Evolutionary conservation across 2,888 invertebrate genomes (phyloP).

Genomic region (Eristalinus aeneus): DNA sequence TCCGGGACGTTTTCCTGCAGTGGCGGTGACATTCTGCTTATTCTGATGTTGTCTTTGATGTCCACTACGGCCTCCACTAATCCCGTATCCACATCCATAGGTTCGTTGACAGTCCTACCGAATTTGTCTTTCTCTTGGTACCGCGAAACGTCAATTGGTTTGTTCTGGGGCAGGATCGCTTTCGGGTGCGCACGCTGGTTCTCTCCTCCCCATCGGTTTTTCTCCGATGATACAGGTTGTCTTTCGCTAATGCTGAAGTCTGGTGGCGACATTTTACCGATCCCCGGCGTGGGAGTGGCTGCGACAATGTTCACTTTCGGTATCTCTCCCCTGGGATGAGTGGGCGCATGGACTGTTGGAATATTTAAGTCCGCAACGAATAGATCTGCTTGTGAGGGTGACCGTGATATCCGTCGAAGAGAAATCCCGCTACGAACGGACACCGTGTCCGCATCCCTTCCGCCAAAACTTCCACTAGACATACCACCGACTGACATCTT

Average conservation of each 20-base stretch:
- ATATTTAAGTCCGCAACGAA: slow-evolving; percentile 80
- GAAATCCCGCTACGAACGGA: slow-evolving; percentile 79
- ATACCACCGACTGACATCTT: slow-evolving; percentile 77
- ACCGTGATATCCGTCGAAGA: slow-evolving; percentile 77
- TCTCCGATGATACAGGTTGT: slow-evolving; percentile 65
- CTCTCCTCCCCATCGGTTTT: slow-evolving; percentile 71
- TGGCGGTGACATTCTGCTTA: slow-evolving; percentile 76
- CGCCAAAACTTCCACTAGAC: slow-evolving; percentile 74
- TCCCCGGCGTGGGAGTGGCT: slow-evolving; percentile 75
- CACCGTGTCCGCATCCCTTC: slow-evolving; percentile 75
- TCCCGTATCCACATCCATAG: slow-evolving; percentile 76
- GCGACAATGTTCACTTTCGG: slow-evolving; percentile 76
- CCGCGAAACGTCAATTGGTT: slow-evolving; percentile 77
- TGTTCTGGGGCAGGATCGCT: slow-evolving; percentile 75
- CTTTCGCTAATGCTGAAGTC: slow-evolving; percentile 70
- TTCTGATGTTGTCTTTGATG: slow-evolving; percentile 76
- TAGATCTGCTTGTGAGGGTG: slow-evolving; percentile 78
- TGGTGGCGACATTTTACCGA: slow-evolving; percentile 69
- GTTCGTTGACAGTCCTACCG: slow-evolving; percentile 20
- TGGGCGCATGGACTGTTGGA: slow-evolving; percentile 66
- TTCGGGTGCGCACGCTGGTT: slow-evolving; percentile 55
- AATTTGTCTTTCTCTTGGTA: slow-evolving; percentile 68
- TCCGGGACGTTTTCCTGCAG: slow-evolving; percentile 73
- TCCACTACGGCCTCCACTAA: slow-evolving; percentile 74
- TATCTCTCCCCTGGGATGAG: slow-evolving; percentile 56